Base-by-base conservation (phyloP, 2,113 vertebrate species). In the Oceanodroma tethys region DNA sequence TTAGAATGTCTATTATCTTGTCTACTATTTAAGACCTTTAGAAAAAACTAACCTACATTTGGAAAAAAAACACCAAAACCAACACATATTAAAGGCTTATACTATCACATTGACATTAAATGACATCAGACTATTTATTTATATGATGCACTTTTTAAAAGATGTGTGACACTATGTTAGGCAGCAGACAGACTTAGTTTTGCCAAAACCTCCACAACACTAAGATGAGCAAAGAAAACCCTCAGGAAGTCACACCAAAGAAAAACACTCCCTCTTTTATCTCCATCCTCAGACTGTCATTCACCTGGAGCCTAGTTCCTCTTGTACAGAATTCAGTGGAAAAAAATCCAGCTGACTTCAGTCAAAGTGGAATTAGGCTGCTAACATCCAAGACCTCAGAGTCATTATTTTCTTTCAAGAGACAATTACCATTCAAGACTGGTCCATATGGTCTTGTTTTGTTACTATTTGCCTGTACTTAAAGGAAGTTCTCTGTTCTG, bases 131-230 rank as follows among this genome's bases (percentile, higher is more conserved):
- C 13, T 56, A 43, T 22, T 32, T 32, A 70, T 88, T 90, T 74
- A 9, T 59, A 7, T 38, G 18, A 60, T 52, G 9, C 9, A 34
- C 15, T 38, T 73, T 30, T 29, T 25, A 18, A 60, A 19, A 52
- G n/a, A 19, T 0, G 5, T 5, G 20, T 27, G 29, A 58, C 40
- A 29, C 12, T 16, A 21, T 2, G 1, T 40, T 8, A 48, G 17
- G 25, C 56, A 94, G 53, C 21, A 91, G 29, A 32, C 23, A 80
- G 36, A 6, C 1, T 55, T 29, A 86, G 10, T 25, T 88, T 67
- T 68, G 47, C 20, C 27, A 17, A 75, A 80, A 6, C 2, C 34
- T 4, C 45, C 42, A 36, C 3, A 12, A 23, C 4, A 23, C 23
- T 56, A 40, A 88, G 53, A 83, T 2, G 47, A 90, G 43, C 36